Evolutionary conservation across 2,888 invertebrate species (phyloP), one percentile per base, ranked within the genome.

Genomic region (Microctonus hyperodae): DNA sequence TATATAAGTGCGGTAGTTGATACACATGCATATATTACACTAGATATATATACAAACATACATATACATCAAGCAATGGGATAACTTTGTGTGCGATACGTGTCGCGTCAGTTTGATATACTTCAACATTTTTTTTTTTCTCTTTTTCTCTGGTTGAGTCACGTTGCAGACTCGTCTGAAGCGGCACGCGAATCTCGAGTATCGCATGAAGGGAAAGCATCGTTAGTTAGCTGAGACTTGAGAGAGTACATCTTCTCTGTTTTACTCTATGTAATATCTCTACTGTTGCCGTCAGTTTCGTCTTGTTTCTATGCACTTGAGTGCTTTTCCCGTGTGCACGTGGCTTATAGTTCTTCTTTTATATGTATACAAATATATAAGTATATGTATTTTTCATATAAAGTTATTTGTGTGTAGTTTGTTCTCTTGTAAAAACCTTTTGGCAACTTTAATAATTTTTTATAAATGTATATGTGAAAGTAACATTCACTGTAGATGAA

Each of bases 141-240:
- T 44, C 16, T 7, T 44, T 44, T 7, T n/a, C 16, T 44, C 7
- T 16, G 44, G 13, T 23, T 57, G 37, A 72, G 71, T 71, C 75
- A 74, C 73, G 76, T 76, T 73, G 75, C 73, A 69, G 70, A 73
- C 72, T 73, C 60, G 71, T 69, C 69, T 72, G 69, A 70, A 66
- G 69, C 63, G 67, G 71, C 69, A 69, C 72, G 69, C 66, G 71
- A 76, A 74, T 64, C 74, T 76, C 71, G 74, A 76, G 75, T 76
- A 75, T 76, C 75, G 74, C 76, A 72, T 73, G 16, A 16, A 64
- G 73, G 75, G 75, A 75, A 77, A 79, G 81, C 77, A 78, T 81
- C 80, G 79, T 81, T 81, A 81, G 81, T 78, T 79, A 78, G 76
- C 75, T 73, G 58, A 25, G 70, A 65, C 76, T 78, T 76, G 72